Evolutionary conservation across 2,797 vertebrate species (phyloP).

Genomic region (Helarctos malayanus): DNA sequence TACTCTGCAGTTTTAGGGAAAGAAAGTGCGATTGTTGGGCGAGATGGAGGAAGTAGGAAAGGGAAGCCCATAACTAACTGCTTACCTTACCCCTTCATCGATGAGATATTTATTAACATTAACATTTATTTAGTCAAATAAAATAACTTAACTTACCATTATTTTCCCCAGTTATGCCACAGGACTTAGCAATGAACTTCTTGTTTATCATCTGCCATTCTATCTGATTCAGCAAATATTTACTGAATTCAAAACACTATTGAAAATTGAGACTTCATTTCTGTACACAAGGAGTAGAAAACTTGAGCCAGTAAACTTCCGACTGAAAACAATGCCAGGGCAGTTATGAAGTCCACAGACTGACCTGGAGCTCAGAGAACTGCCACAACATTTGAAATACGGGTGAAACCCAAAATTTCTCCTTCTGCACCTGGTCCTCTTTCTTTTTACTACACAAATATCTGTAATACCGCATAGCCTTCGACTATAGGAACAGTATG

Average conservation of each 20-base stretch:
- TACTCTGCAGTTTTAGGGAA: neutral
- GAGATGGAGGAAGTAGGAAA: neutral
- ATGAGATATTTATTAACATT: neutral
- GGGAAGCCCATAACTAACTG: neutral
- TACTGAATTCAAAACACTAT: neutral
- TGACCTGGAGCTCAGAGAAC: neutral
- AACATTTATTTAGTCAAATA: neutral
- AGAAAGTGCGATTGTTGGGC: neutral
- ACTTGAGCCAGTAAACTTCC: neutral
- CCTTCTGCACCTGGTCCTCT: neutral
- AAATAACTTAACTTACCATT: neutral
- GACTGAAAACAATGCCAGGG: neutral
- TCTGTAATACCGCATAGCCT: neutral
- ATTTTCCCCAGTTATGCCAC: neutral
- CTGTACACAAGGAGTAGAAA: neutral
- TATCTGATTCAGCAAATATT: slow-evolving; percentile 7
- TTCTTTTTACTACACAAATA: neutral
- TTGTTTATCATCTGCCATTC: slow-evolving; percentile 1
- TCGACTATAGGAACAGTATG: neutral
- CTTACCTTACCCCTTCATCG: neutral
- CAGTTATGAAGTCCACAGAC: neutral
- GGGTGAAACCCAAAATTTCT: neutral
- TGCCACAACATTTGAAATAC: neutral
- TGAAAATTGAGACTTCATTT: neutral
- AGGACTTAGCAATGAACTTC: neutral